Conservation (phyloP, 2,888 invertebrate species). For the Prosopocoilus inquinatus region DNA sequence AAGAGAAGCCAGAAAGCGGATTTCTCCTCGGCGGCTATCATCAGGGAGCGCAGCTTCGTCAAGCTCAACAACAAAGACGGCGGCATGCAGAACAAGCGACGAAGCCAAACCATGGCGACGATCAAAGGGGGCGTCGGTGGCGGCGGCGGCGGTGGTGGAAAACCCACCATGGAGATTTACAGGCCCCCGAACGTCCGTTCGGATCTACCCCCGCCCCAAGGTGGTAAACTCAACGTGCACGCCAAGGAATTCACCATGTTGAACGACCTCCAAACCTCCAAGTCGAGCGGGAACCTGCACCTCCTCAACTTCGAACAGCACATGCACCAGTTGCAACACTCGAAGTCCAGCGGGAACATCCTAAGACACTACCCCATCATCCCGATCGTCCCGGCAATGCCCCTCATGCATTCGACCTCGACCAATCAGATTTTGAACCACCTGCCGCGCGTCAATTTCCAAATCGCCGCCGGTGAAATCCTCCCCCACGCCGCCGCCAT, state of each 20-base stretch:
- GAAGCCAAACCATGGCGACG: conserved; percentile 69
- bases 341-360: conserved; percentile 64
- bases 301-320: conserved; percentile 32
- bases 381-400: conserved; percentile 38
- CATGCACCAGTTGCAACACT: conserved; percentile 48
- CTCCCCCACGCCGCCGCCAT: conserved; percentile 55
- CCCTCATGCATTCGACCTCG: conserved; percentile 60
- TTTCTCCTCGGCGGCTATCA: conserved; percentile 54
- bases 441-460: conserved; percentile 63
- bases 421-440: conserved; percentile 63
- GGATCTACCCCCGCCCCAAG: conserved; percentile 40
- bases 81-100: conserved; percentile 56
- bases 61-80: conserved; percentile 55
- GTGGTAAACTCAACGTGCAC: conserved; percentile 74
- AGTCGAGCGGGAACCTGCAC: conserved; percentile 45
- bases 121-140: no score
- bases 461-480: conserved; percentile 52
- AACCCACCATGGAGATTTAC: conserved; percentile 86
- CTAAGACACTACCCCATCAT: conserved; percentile 55
- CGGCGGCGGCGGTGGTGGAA: no score
- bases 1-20: conserved; percentile 50
- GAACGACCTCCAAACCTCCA: conserved; percentile 54
- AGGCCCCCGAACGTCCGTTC: conserved; percentile 69
- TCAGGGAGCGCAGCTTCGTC: conserved; percentile 70
- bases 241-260: conserved; percentile 90